These are phyloP conservation scores for Enteromius trimaculatus DNA, from an alignment of 2,797 vertebrate genomes.

Conservation along the genomic window DNA sequence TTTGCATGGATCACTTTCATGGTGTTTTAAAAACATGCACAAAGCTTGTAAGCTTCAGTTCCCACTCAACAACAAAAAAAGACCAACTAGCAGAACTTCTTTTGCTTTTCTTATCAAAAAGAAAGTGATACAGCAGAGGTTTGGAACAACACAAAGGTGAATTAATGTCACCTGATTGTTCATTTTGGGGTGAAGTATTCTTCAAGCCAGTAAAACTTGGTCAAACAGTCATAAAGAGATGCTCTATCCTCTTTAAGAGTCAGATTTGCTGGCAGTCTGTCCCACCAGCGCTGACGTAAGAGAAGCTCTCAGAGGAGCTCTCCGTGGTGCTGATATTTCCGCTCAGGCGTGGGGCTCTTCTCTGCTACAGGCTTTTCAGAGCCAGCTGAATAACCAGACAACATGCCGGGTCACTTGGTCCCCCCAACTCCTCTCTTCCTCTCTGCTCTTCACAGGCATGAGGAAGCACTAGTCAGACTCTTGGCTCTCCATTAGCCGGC, in stretches of 20 bases:
- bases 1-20: not conserved
- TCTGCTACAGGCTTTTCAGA: slow-evolving; percentile 19
- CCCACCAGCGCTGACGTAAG: slow-evolving; percentile 25
- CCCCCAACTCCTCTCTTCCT: not conserved
- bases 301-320: slow-evolving; percentile 33
- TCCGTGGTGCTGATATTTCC: slow-evolving; percentile 48
- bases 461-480: slow-evolving; percentile 37
- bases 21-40: not conserved
- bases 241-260: slow-evolving; percentile 9
- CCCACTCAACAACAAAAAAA: not conserved
- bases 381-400: slow-evolving; percentile 46
- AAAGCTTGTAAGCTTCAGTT: not conserved
- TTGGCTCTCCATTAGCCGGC: slow-evolving; percentile 31
- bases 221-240: not conserved
- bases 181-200: not conserved
- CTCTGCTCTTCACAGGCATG: slow-evolving; percentile 27
- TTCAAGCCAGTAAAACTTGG: slow-evolving; percentile 1
- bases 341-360: slow-evolving; percentile 24
- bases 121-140: not conserved
- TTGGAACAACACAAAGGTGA: not conserved
- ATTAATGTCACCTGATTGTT: not conserved
- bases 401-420: slow-evolving; percentile 13
- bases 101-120: not conserved
- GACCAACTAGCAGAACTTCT: not conserved
- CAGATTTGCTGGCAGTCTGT: slow-evolving; percentile 26